Conservation (phyloP, 2,888 invertebrate species). For the Macropis europaea region DNA sequence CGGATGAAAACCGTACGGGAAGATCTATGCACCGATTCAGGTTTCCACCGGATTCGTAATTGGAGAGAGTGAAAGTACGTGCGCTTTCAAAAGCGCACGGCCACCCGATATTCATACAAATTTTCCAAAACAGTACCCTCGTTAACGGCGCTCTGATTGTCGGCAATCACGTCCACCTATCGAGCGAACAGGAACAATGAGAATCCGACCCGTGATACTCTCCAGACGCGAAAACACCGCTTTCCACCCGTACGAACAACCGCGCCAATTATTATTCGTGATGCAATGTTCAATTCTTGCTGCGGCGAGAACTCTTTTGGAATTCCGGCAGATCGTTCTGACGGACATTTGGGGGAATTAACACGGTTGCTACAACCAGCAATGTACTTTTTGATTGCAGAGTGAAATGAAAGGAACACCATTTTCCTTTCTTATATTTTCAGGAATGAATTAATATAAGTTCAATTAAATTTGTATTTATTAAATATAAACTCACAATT, state of each 20-base stretch:
- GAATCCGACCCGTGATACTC: neutral
- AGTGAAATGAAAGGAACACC: no score
- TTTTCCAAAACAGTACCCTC: constrained; percentile 60
- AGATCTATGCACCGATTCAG: constrained; percentile 60
- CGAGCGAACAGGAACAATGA: constrained; percentile 28
- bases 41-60: constrained; percentile 70
- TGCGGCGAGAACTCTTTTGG: neutral
- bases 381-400: no score
- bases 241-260: constrained; percentile 25
- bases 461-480: no score
- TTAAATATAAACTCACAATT: no score
- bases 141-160: constrained; percentile 46
- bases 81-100: constrained; percentile 57
- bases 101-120: constrained; percentile 52
- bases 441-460: no score
- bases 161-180: constrained; percentile 40
- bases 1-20: constrained; percentile 51
- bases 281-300: neutral
- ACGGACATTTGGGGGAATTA: no score
- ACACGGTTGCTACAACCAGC: no score
- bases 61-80: constrained; percentile 72
- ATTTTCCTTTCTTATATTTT: no score
- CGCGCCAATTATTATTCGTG: constrained; percentile 41
- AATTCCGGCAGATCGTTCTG: no score
- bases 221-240: constrained; percentile 18